Evolutionary conservation across 1,140 invertebrate species (phyloP), one percentile per base, ranked within the genome.

Genomic region (Papilio xuthus): DNA sequence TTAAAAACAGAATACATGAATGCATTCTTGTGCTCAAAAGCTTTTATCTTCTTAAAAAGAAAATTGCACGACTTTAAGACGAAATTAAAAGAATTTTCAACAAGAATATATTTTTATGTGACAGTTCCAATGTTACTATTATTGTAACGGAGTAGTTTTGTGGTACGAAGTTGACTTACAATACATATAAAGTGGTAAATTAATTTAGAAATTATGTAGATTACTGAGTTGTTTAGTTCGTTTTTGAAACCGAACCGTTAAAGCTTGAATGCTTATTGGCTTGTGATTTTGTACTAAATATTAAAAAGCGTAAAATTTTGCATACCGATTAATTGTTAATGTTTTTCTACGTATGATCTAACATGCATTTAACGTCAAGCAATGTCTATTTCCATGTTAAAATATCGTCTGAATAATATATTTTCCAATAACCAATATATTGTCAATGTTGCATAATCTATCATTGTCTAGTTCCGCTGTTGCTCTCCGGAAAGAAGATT

Each of bases 1-100:
- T 76, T 76, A 76, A 76, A 76, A 76, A 76, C 53, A 63, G 32
- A 76, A 76, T 76, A 76, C 28, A 76, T 76, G 53, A 63, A 76
- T 41, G 74, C 15, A 13, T 50, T 50, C 72, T 72, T 72, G 41
- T 20, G 20, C 44, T 47, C 41, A 72, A 72, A 72, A 47, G 71
- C 41, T 72, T 72, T 72, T 23, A 47, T 72, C 42, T 20, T 72
- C 44, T 72, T 72, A 26, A 47, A 72, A 72, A 72, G 71, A 47
- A 72, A 47, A 72, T 67, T 67, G 60, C 13, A 67, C 13, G 60
- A 67, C 60, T 67, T 67, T 67, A 67, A 67, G 60, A 15, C 12
- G 60, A 67, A 67, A 67, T 67, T 67, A 67, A 67, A 60, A 10
- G 56, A 60, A 32, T 15, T 67, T 28, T 67, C 26, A 7, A 32